A percentile compares a stretch with the other conserved stretches of the same genome.
These are phyloP conservation scores for Rhodinocichla rosea DNA, from an alignment of 2,113 vertebrate genomes.

Conservation along the genomic window DNA sequence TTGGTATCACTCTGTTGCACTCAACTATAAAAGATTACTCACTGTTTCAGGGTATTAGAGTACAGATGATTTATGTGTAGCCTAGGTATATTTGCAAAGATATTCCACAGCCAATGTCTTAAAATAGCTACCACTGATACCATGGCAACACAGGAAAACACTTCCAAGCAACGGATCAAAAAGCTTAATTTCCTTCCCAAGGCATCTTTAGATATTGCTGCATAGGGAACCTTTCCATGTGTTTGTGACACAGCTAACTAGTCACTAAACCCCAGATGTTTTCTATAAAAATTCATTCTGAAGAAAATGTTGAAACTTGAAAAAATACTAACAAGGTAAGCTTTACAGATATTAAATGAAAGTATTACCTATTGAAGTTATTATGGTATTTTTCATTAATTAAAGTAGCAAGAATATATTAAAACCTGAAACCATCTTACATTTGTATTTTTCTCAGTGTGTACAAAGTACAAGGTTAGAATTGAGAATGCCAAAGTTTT, in stretches of 20 bases:
- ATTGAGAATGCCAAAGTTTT: neutral
- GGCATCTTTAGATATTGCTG: conserved; percentile 3
- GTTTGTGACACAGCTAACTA: conserved; percentile 2
- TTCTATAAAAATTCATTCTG: neutral
- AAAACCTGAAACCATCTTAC: neutral
- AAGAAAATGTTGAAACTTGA: neutral
- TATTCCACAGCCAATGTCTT: neutral
- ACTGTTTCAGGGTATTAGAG: neutral
- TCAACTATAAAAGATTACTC: neutral
- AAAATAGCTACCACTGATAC: conserved; percentile 25
- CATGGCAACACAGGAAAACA: conserved; percentile 51
- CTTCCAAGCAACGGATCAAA: conserved; percentile 45
- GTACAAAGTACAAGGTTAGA: neutral
- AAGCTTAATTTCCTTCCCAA: conserved; percentile 35
- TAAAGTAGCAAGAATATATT: neutral
- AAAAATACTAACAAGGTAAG: neutral
- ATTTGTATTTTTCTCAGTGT: neutral
- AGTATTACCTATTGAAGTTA: neutral
- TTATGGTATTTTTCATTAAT: neutral
- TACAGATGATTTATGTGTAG: conserved; percentile 5
- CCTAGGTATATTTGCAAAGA: conserved; percentile 32
- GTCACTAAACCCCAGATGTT: conserved; percentile 33
- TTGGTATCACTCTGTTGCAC: neutral
- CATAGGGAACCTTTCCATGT: neutral
- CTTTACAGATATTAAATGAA: neutral